These are phyloP conservation scores for Phalloptychus januarius DNA, from an alignment of 2,797 vertebrate species.

Conservation along the genomic window DNA sequence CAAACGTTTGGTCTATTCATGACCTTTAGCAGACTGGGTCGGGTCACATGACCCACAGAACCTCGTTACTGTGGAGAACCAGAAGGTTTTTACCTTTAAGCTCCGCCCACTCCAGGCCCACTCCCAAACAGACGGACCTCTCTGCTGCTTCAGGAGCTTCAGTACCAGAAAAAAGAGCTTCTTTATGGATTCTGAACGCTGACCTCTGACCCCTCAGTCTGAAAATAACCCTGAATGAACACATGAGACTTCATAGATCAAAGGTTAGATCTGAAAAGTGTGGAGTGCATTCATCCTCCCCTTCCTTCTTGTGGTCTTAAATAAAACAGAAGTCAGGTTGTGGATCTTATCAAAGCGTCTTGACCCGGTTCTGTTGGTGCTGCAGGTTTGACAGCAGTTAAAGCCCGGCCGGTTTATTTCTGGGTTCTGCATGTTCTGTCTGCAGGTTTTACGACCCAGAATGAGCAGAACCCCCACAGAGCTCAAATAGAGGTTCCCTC, in stretches of 20 bases:
- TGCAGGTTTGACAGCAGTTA: not conserved
- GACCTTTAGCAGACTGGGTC: not conserved
- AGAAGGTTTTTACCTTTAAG: not conserved
- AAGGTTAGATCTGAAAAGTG: not conserved
- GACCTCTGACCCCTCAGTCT: not conserved
- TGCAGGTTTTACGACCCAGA: not conserved
- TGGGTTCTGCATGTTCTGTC: not conserved
- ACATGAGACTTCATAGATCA: not conserved
- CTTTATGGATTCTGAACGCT: not conserved
- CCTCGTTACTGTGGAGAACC: not conserved
- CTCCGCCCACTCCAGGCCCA: not conserved
- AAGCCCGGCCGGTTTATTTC: not conserved
- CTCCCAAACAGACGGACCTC: not conserved
- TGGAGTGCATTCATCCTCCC: not conserved
- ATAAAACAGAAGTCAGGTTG: not conserved
- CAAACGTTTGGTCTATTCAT: not conserved
- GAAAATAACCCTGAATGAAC: not conserved
- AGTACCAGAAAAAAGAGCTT: not conserved
- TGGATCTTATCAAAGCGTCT: not conserved
- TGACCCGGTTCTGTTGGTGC: not conserved
- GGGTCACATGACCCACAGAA: not conserved
- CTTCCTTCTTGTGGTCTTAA: not conserved
- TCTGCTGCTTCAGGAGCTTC: not conserved
- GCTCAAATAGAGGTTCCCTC: not conserved
- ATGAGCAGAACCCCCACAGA: not conserved